phyloP scores from a whole-genome alignment of 1,140 invertebrate species.

The Panagrolaimus sp. region DNA sequence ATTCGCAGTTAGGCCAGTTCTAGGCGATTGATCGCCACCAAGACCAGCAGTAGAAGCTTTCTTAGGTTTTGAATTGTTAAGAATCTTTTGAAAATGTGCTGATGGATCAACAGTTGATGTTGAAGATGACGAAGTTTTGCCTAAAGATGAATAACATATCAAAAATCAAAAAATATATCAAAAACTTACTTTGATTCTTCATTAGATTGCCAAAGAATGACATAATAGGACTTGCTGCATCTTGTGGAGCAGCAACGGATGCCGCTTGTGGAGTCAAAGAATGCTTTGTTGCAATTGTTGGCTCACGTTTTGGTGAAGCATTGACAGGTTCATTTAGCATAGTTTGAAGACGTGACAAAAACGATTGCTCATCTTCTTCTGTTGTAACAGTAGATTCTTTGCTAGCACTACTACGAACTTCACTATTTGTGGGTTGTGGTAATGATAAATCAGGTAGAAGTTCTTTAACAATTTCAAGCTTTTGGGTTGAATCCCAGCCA shows the following conservation, averaged over 20 bases:
- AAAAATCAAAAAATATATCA: no score
- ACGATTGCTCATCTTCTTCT: constrained; percentile 36
- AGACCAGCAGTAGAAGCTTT: background rate
- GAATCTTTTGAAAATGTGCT: no score
- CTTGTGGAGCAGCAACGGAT: background rate
- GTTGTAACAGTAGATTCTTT: constrained; percentile 18
- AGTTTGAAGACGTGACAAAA: background rate
- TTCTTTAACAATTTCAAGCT: constrained; percentile 81
- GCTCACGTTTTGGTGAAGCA: background rate
- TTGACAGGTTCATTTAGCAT: background rate
- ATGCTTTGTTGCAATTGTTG: no score
- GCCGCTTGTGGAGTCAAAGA: constrained; percentile 17
- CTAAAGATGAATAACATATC: background rate
- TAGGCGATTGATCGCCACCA: background rate
- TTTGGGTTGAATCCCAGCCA: constrained; percentile 98
- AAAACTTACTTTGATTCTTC: background rate
- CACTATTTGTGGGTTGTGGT: constrained; percentile 19
- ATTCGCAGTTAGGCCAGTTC: background rate
- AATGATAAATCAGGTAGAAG: constrained; percentile 18
- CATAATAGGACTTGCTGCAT: background rate
- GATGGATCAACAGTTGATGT: no score
- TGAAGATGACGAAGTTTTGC: background rate
- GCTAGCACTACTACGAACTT: background rate
- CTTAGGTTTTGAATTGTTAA: no score
- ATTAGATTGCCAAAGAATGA: constrained; percentile 14